These are phyloP conservation scores for Nymphalis io DNA, from an alignment of 1,140 invertebrate genomes.

Conservation along the genomic window DNA sequence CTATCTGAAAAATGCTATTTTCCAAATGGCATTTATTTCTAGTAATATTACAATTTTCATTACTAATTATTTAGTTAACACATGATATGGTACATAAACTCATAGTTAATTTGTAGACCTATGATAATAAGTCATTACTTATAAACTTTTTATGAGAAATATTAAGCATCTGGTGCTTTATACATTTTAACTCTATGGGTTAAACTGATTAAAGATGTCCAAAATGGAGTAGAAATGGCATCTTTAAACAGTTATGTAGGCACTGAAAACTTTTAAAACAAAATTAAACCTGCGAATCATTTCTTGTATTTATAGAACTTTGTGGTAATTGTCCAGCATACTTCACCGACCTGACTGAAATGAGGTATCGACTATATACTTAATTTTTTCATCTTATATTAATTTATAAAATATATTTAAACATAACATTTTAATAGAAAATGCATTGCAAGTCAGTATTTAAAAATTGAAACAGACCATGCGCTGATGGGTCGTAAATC, in stretches of 20 bases:
- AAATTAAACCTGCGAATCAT: slow-evolving; percentile 78
- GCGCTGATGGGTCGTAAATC: slow-evolving; percentile 81
- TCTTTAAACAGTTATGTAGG: slow-evolving; percentile 60
- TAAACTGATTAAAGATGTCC: slow-evolving; percentile 56
- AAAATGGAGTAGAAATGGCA: slow-evolving; percentile 34
- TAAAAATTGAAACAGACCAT: slow-evolving; percentile 57
- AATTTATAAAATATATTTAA: slow-evolving; percentile 36
- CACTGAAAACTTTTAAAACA: slow-evolving; percentile 54
- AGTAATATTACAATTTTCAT: too few relatives aligned
- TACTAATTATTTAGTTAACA: too few relatives aligned
- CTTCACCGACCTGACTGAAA: slow-evolving; percentile 80
- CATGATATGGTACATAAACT: neutral
- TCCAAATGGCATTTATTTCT: too few relatives aligned
- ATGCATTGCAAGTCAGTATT: slow-evolving; percentile 46
- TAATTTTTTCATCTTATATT: slow-evolving; percentile 62
- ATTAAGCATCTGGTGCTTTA: slow-evolving; percentile 14
- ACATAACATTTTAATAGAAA: slow-evolving; percentile 34
- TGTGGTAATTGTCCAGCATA: slow-evolving; percentile 82
- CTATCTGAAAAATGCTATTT: neutral
- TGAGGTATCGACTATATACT: slow-evolving; percentile 79
- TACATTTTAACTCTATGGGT: slow-evolving; percentile 13
- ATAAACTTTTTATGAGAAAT: neutral
- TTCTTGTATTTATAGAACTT: slow-evolving; percentile 83
- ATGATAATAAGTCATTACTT: neutral
- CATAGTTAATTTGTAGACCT: neutral